Conservation (phyloP, 2,888 invertebrate genomes). For the Sesia apiformis region DNA sequence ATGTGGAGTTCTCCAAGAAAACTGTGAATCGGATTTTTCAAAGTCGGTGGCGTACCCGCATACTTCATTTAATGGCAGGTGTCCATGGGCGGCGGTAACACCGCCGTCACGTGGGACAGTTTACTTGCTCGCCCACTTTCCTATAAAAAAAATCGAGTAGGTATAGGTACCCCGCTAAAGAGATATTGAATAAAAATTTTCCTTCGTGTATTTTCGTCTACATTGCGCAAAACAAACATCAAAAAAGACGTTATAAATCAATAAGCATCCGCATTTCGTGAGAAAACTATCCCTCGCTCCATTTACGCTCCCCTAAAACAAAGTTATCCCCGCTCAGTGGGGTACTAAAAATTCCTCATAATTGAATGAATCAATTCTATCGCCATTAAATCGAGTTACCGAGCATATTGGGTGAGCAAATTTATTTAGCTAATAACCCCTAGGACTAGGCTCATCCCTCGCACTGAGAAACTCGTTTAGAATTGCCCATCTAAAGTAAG, state of each 20-base stretch:
- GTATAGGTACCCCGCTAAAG: too few relatives aligned
- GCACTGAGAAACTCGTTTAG: neutral
- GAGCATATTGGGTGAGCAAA: constrained; percentile 73
- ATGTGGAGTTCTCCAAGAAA: too few relatives aligned
- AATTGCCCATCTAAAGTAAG: too few relatives aligned
- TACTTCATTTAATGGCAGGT: too few relatives aligned
- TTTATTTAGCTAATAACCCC: constrained; percentile 73
- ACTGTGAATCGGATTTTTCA: too few relatives aligned
- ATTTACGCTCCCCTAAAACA: constrained; percentile 51
- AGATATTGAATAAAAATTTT: too few relatives aligned
- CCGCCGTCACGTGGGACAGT: too few relatives aligned
- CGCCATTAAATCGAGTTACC: constrained; percentile 74
- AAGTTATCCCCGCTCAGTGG: constrained; percentile 62
- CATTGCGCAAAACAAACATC: neutral
- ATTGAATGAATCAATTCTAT: constrained; percentile 75
- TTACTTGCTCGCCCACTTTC: too few relatives aligned
- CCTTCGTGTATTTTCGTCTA: too few relatives aligned
- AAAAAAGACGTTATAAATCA: constrained; percentile 30
- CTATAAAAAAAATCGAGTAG: too few relatives aligned
- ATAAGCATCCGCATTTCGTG: constrained; percentile 50
- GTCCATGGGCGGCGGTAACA: too few relatives aligned
- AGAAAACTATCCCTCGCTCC: constrained; percentile 52
- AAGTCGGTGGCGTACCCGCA: too few relatives aligned
- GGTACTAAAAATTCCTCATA: constrained; percentile 73
- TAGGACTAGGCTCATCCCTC: constrained; percentile 42